These are phyloP conservation scores for Unio delphinus DNA, from an alignment of 2,888 invertebrate species.

Conservation along the genomic window DNA sequence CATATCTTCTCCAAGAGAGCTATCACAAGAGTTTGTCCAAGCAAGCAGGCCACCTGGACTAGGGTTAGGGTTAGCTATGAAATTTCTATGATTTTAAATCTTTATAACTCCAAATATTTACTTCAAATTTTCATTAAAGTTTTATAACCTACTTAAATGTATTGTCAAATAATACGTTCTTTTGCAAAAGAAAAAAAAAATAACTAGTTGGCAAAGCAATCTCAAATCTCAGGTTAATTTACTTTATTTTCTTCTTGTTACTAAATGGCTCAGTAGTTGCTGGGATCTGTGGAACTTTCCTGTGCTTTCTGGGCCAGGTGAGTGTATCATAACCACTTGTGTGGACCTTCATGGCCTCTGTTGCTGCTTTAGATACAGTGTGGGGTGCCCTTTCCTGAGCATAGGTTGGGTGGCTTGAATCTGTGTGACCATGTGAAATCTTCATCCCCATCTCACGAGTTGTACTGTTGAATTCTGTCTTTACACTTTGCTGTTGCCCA, in stretches of 20 bases:
- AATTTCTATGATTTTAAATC: too few species aligned
- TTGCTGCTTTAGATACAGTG: slow-evolving; percentile 37
- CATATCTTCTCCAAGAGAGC: too few species aligned
- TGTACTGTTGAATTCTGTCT: slow-evolving; percentile 21
- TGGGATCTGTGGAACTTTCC: slow-evolving; percentile 38
- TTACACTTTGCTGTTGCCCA: slow-evolving; percentile 1
- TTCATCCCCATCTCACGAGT: slow-evolving; percentile 17
- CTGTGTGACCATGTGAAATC: slow-evolving; percentile 28
- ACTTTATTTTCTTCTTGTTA: slow-evolving; percentile 47
- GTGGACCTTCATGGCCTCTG: slow-evolving; percentile 34
- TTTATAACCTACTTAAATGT: too few species aligned
- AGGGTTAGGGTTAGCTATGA: too few species aligned
- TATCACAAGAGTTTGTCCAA: too few species aligned
- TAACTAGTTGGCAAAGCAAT: too few species aligned
- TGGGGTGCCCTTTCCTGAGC: slow-evolving; percentile 37
- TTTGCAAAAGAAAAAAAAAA: too few species aligned
- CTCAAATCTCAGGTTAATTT: too few species aligned
- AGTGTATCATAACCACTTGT: slow-evolving; percentile 55
- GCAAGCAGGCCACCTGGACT: too few species aligned
- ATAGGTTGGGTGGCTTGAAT: slow-evolving; percentile 39
- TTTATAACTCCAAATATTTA: too few species aligned
- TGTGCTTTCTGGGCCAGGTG: slow-evolving; percentile 62
- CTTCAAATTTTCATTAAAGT: too few species aligned
- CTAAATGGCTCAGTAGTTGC: slow-evolving; percentile 60
- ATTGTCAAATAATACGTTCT: too few species aligned